A percentile compares a stretch with the other conserved stretches of the same genome.
Conservation (phyloP, 37 sponge, comb jelly and placozoan species). For the Diacarnus erythraeanus region DNA sequence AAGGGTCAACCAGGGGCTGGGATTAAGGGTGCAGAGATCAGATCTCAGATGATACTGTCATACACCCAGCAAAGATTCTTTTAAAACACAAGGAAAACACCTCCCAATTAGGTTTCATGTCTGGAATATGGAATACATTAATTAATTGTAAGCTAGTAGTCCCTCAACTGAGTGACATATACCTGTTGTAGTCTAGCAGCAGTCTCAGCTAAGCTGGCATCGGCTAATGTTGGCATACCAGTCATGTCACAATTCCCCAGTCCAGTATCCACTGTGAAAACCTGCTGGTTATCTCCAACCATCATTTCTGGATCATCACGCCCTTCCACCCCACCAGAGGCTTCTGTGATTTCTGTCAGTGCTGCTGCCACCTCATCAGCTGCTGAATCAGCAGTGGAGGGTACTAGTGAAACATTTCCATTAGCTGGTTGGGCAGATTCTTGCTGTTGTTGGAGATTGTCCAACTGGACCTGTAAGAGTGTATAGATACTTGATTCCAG, state of each 20-base stretch:
- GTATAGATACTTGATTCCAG: too few relatives aligned
- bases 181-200: slow-evolving; percentile 78
- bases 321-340: neutral
- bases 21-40: too few relatives aligned
- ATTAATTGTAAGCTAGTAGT: too few relatives aligned
- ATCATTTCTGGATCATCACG: neutral
- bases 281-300: slow-evolving; percentile 50
- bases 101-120: too few relatives aligned
- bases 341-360: neutral
- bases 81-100: too few relatives aligned
- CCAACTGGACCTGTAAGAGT: neutral
- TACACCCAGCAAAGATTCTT: too few relatives aligned
- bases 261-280: slow-evolving; percentile 79
- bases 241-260: slow-evolving; percentile 52
- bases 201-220: slow-evolving; percentile 75
- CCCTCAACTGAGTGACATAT: neutral
- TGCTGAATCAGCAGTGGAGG: neutral
- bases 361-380: slow-evolving; percentile 12
- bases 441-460: slow-evolving; percentile 19
- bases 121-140: too few relatives aligned
- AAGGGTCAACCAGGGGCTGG: too few relatives aligned
- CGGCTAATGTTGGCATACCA: slow-evolving; percentile 74
- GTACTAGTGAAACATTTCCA: neutral
- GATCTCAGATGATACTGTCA: too few relatives aligned
- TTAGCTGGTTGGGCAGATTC: neutral